Evolutionary conservation across 1,140 invertebrate genomes (phyloP).

Genomic region (Halesus radiatus): DNA sequence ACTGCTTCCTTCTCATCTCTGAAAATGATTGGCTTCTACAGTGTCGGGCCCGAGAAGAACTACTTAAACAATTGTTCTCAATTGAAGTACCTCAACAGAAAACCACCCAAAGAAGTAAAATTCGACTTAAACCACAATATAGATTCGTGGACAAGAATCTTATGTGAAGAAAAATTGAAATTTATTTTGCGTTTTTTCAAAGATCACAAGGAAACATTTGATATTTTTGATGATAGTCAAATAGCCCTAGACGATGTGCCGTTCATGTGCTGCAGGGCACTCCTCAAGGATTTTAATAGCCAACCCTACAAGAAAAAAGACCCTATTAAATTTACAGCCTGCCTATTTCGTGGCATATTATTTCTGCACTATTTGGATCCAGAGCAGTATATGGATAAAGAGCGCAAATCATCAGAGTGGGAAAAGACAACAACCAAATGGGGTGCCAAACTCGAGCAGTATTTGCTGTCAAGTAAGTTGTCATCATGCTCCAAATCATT

Average conservation of each 20-base stretch:
- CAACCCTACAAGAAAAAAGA: not conserved
- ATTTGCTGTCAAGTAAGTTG: not conserved
- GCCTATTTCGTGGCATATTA: not conserved
- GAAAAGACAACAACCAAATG: not conserved
- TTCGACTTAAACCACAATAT: not conserved
- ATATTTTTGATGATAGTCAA: not conserved
- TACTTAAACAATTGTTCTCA: not conserved
- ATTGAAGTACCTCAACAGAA: not conserved
- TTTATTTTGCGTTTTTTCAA: not conserved
- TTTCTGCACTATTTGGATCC: not conserved
- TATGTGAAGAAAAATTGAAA: not conserved
- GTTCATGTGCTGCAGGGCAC: not conserved
- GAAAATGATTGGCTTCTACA: not conserved
- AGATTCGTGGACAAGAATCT: not conserved
- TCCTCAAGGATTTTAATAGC: not conserved
- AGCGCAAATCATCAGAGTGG: not conserved
- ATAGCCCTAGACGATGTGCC: not conserved
- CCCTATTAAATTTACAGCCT: not conserved
- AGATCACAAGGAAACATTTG: slow-evolving; percentile 2
- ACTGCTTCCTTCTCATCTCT: not conserved
- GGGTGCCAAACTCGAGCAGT: not conserved
- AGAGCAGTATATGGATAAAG: not conserved
- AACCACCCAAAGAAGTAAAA: not conserved
- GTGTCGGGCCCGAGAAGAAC: not conserved
- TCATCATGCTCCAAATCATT: too few relatives aligned